Base-by-base conservation (phyloP, 1,140 invertebrate species). In the Aphis craccivora region DNA sequence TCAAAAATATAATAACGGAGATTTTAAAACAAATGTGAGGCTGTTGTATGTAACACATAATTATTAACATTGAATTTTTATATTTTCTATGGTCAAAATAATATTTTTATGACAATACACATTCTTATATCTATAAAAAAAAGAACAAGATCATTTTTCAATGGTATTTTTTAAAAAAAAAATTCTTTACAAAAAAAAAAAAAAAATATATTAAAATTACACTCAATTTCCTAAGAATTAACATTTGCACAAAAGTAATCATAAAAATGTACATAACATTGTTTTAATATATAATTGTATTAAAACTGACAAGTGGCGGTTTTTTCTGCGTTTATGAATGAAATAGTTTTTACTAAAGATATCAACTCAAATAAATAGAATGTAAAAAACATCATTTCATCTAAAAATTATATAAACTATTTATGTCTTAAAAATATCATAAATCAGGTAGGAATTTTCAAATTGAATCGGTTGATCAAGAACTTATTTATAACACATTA, bases 341-440 rank as follows among this genome's bases (percentile, higher is more conserved):
- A 86, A 84, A 93, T 53, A n/a, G 43, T 84, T 53, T 93, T 90
- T 90, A 60, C 81, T 86, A 30, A 81, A 83, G 48, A 93, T 35
- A 53, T 93, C 20, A 55, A 83, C 48, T 37, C 76, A 89, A 55
- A 84, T 93, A 93, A 84, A 37, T 93, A 83, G 67, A 93, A 93
- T 93, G 91, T 93, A 93, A 93, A 93, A 93, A 93, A 93, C 91
- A 93, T 93, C 91, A 93, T 93, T 84, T 93, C 91, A 20, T 93
- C n/a, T 93, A 84, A n/a, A 67, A 60, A 67, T 90, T 90, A 90
- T 30, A 67, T 92, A 37, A 83, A 90, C 53, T 92, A 92, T 81
- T 76, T 91, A 40, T 83, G 51, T 37, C 45, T 83, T 90, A 84
- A 86, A 53, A 93, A 93, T 53, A 93, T 86, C 22, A 86, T 76